A percentile compares a stretch with the other conserved stretches of the same genome.
Conservation (phyloP, 2,113 vertebrate species). For the Pterocles gutturalis region DNA sequence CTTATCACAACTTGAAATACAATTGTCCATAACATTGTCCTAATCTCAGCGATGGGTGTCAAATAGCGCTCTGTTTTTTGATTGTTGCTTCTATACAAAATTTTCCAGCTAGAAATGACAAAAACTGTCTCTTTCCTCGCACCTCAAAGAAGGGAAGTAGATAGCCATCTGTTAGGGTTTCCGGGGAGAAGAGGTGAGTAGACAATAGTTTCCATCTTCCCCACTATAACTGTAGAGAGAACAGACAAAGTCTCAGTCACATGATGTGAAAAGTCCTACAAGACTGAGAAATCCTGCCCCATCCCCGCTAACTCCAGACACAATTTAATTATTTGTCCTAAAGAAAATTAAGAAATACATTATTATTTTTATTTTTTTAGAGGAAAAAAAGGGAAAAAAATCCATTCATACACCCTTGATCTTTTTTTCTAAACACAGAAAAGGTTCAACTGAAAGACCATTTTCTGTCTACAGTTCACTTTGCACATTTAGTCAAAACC, state of each 20-base stretch:
- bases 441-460: neutral
- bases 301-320: rapidly evolving
- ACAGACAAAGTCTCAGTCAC: neutral
- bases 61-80: neutral
- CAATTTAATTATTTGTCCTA: neutral
- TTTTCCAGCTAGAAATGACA: neutral
- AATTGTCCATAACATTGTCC: neutral
- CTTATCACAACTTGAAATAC: neutral
- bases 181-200: neutral
- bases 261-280: neutral
- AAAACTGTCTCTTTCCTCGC: neutral
- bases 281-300: neutral
- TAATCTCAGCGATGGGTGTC: neutral
- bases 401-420: rapidly evolving
- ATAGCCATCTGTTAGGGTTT: rapidly evolving
- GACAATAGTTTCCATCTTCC: neutral
- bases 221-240: rapidly evolving
- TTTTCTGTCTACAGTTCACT: neutral
- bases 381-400: rapidly evolving
- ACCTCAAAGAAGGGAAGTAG: neutral
- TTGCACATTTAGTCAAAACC: neutral
- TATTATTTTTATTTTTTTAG: neutral
- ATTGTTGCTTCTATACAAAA: rapidly evolving
- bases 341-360: neutral
- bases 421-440: neutral